Percentiles rank a stretch among this genome's conserved stretches.
These are phyloP conservation scores for Ernsta delagoae DNA, from an alignment of 2,888 invertebrate species.

Conservation along the genomic window DNA sequence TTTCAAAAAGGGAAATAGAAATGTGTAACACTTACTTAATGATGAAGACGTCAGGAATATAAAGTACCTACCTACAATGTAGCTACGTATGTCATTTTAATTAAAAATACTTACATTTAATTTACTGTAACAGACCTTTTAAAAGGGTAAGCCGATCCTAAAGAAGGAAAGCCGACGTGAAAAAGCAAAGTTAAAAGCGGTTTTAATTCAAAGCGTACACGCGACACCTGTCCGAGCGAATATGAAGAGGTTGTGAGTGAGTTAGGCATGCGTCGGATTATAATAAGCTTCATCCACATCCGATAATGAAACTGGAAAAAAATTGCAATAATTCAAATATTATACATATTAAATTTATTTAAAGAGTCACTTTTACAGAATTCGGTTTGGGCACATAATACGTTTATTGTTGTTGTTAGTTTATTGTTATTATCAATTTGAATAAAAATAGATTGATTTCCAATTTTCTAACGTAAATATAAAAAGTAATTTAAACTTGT, in stretches of 20 bases:
- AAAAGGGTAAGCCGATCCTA: constrained; percentile 7
- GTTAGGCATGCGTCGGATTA: constrained; percentile 10
- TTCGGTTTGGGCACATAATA: too few species aligned
- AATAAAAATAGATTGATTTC: too few species aligned
- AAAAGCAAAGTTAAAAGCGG: constrained; percentile 16
- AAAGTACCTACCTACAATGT: neutral
- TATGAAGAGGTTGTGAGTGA: constrained; percentile 5
- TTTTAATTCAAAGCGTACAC: constrained; percentile 32
- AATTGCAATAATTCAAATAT: neutral
- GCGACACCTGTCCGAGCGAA: constrained; percentile 24
- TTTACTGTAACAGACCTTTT: constrained; percentile 1
- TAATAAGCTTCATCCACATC: neutral
- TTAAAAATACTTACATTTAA: neutral
- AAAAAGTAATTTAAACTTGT: too few species aligned
- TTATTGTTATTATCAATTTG: too few species aligned
- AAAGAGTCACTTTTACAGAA: too few species aligned
- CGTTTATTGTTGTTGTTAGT: too few species aligned
- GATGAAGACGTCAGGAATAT: neutral
- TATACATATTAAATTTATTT: too few species aligned
- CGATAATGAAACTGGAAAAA: neutral
- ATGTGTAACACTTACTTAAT: too few species aligned
- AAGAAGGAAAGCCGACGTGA: constrained; percentile 9
- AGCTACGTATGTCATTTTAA: neutral
- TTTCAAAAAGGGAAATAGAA: too few species aligned
- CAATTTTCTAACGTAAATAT: too few species aligned